These are phyloP conservation scores for Tipula lateralis DNA, from an alignment of 2,888 invertebrate genomes.

Conservation along the genomic window DNA sequence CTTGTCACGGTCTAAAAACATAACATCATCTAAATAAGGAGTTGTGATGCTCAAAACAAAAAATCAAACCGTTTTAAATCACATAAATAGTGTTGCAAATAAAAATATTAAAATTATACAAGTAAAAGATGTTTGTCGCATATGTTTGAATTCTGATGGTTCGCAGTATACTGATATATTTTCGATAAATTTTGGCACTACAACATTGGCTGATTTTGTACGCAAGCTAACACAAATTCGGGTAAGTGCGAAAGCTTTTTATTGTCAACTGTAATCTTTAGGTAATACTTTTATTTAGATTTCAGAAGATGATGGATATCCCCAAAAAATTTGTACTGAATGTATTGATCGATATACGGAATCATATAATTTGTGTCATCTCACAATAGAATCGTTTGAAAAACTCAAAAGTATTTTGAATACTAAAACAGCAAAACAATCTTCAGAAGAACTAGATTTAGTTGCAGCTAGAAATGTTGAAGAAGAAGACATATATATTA, in stretches of 20 bases:
- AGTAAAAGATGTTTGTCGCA: not conserved
- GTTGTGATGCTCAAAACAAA: not conserved
- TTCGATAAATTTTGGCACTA: not conserved
- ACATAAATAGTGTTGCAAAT: not conserved
- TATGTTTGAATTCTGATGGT: not conserved
- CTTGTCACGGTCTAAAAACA: not conserved
- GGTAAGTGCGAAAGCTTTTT: not conserved
- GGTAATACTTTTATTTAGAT: slow-evolving; percentile 32
- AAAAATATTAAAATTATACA: not conserved
- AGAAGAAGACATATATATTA: not conserved
- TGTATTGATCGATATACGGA: slow-evolving; percentile 34
- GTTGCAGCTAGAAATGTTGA: not conserved
- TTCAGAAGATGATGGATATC: slow-evolving; percentile 33
- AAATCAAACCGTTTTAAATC: not conserved
- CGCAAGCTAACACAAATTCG: not conserved
- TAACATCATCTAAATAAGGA: slow-evolving; percentile 9
- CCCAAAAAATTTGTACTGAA: slow-evolving; percentile 32
- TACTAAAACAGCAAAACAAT: slow-evolving; percentile 30
- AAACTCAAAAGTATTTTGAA: not conserved
- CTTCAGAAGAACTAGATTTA: not conserved
- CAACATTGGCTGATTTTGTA: not conserved
- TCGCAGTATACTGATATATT: not conserved
- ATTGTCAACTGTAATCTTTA: not conserved
- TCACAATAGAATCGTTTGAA: slow-evolving; percentile 30
- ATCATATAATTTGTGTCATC: slow-evolving; percentile 35